Evolutionary conservation across 2,888 invertebrate genomes (phyloP).

Genomic region (Drosophila acutilabella): DNA sequence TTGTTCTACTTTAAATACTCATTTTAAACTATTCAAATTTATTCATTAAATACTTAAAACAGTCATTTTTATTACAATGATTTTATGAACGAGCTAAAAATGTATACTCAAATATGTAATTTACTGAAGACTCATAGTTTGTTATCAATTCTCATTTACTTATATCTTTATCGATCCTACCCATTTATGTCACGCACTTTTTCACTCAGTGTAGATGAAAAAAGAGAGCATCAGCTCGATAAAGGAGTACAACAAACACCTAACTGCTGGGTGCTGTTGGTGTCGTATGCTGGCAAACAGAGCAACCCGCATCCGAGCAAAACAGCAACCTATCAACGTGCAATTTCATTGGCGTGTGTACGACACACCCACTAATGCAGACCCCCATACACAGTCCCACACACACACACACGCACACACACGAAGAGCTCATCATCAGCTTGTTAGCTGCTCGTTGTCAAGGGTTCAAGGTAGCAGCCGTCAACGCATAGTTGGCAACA

Average conservation of each 20-base stretch:
- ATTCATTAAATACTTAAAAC: too few species aligned
- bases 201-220: background rate
- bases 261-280: slow-evolving; percentile 7
- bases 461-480: slow-evolving; percentile 34
- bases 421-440: slow-evolving; percentile 54
- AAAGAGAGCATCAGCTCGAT: slow-evolving; percentile 22
- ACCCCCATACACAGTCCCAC: background rate
- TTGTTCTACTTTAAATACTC: too few species aligned
- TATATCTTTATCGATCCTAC: too few species aligned
- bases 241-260: slow-evolving; percentile 21
- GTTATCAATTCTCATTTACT: too few species aligned
- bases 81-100: too few species aligned
- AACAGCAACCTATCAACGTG: slow-evolving; percentile 9
- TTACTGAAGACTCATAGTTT: too few species aligned
- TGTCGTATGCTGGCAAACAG: slow-evolving; percentile 38
- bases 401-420: slow-evolving; percentile 14
- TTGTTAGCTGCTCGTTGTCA: slow-evolving; percentile 58
- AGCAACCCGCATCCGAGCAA: slow-evolving; percentile 9
- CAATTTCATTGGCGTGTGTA: slow-evolving; percentile 39
- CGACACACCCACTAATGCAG: slow-evolving; percentile 7
- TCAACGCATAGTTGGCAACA: slow-evolving; percentile 45
- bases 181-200: background rate
- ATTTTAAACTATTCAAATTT: too few species aligned
- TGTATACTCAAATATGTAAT: too few species aligned
- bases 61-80: too few species aligned